These are phyloP conservation scores for Maconellicoccus hirsutus DNA, from an alignment of 1,140 invertebrate genomes.

Conservation along the genomic window DNA sequence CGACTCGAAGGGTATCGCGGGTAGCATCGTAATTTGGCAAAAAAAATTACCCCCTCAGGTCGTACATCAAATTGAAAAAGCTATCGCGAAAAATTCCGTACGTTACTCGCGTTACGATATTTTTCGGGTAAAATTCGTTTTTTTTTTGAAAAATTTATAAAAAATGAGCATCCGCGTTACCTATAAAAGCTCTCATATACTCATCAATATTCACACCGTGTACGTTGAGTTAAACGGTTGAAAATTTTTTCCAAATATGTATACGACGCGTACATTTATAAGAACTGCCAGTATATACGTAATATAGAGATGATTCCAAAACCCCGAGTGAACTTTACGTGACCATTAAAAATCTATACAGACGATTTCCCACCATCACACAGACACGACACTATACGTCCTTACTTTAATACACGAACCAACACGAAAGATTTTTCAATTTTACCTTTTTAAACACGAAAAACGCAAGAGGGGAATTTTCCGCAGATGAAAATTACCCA, in stretches of 20 bases:
- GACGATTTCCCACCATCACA: neutral
- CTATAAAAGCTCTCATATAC: neutral
- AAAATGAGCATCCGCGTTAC: neutral
- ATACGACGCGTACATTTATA: neutral
- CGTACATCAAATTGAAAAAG: no score
- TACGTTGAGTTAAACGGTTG: neutral
- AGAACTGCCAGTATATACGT: neutral
- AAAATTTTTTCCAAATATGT: conserved; percentile 10
- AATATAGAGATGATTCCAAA: neutral
- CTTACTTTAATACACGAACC: no score
- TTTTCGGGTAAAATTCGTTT: neutral
- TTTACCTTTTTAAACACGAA: no score
- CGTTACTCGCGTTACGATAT: no score
- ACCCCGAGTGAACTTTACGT: neutral
- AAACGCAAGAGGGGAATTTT: no score
- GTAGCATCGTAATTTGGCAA: no score
- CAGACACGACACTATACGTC: no score
- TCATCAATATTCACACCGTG: neutral
- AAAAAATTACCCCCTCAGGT: no score
- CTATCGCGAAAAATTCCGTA: no score
- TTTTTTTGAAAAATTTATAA: neutral
- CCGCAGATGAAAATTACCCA: no score
- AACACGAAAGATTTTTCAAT: no score
- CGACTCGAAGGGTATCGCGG: no score
- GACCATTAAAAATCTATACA: neutral